These are phyloP conservation scores for Euglossa dilemma DNA, from an alignment of 1,140 invertebrate species.

Conservation along the genomic window DNA sequence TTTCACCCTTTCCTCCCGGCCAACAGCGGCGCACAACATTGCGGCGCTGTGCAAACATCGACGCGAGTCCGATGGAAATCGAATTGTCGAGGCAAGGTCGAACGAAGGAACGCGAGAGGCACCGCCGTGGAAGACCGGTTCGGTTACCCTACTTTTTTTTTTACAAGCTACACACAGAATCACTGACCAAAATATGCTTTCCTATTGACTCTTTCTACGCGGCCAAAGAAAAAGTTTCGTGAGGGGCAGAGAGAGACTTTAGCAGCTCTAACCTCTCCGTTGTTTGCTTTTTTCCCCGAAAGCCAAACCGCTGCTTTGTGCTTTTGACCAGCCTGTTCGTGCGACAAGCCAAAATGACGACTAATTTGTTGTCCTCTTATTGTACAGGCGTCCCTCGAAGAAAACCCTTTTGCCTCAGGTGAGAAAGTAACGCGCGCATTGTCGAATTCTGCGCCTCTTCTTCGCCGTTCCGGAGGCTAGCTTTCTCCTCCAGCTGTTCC, in stretches of 20 bases:
- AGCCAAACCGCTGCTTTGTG: constrained; percentile 62
- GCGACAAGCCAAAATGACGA: constrained; percentile 45
- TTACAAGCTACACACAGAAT: constrained; percentile 42
- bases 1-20: not conserved
- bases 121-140: constrained; percentile 61
- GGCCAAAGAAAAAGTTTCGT: constrained; percentile 36
- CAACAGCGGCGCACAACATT: not conserved
- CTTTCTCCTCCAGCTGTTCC: not conserved
- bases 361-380: constrained; percentile 56
- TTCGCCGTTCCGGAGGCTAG: not conserved
- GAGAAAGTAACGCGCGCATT: not conserved
- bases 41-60: constrained; percentile 56
- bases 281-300: constrained; percentile 65
- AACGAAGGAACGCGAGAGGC: constrained; percentile 18
- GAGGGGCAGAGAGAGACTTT: constrained; percentile 13
- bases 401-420: not conserved
- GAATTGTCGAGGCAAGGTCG: constrained; percentile 47
- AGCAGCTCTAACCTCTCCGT: constrained; percentile 4
- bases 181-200: constrained; percentile 61
- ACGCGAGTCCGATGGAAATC: constrained; percentile 56
- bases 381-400: not conserved
- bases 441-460: not conserved
- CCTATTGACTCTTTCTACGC: constrained; percentile 48
- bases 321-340: constrained; percentile 39
- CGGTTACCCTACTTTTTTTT: constrained; percentile 55